Evolutionary conservation across 2,113 vertebrate species (phyloP), one percentile per base, ranked within the genome.

Genomic region (Lophochroa leadbeateri): DNA sequence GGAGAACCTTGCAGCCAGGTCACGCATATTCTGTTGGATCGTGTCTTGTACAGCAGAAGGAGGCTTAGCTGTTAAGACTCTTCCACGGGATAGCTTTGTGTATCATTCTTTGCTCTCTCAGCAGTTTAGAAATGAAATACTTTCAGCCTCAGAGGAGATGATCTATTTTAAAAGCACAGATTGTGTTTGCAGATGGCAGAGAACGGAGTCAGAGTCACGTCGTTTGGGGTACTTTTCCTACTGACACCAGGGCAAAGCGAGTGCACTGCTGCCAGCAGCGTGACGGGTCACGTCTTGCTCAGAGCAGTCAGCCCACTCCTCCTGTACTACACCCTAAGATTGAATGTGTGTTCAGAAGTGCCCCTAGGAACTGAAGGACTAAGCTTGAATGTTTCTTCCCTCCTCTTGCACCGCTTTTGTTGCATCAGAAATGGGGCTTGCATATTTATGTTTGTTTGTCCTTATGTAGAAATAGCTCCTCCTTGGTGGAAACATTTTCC

Each of bases 41-140:
- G 0, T 63, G 19, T 68, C 88, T 57, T 82, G n/a, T 68, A 44
- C 65, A 84, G 47, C 80, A 90, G 79, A 46, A 93, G 64, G 76
- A 96, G 83, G 88, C 82, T 95, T 93, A 96, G 86, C 82, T 61
- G 72, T 47, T 96, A 96, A 95, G 88, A n/a, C 64, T 94, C 92
- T 95, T 94, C 86, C 65, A 33, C 31, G 28, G 83, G 72, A 52
- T 90, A 69, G 41, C 76, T 96, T 88, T 86, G 52, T 44, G 44
- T 75, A 52, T 79, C 33, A 2, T 86, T 92, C 96, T 76, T 78
- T 92, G 86, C 90, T 37, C 72, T 37, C 77, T 96, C 92, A 91
- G 95, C 96, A 92, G 85, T 95, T 95, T 84, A 76, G 68, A 82
- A 94, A 68, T 77, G 9, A 91, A 92, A 92, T 93, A 60, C 92